Percentiles rank a stretch among this genome's conserved stretches.
Evolutionary conservation across 2,888 invertebrate genomes (phyloP).

Genomic region (Pseudococcus viburni): DNA sequence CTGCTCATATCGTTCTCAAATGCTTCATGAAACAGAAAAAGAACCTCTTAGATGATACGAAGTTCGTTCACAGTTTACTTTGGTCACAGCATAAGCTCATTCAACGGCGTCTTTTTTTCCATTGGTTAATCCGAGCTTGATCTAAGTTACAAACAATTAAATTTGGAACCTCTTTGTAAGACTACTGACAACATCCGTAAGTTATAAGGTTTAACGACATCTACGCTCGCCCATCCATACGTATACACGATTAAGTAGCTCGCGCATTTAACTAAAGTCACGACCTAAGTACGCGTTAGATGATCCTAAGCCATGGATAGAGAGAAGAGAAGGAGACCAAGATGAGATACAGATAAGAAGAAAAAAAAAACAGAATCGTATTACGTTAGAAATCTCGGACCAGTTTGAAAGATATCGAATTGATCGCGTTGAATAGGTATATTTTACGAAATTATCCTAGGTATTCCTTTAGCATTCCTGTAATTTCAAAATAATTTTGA

Average conservation of each 20-base stretch:
- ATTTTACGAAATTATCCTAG: neutral
- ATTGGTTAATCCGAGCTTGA: too few relatives aligned
- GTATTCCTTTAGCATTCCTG: too few relatives aligned
- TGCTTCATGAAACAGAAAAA: too few relatives aligned
- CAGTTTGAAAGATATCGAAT: too few relatives aligned
- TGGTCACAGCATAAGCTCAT: neutral
- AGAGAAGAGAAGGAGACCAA: neutral
- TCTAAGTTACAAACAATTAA: neutral
- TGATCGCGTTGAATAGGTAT: neutral
- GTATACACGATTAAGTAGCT: slow-evolving; percentile 17
- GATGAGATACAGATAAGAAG: too few relatives aligned
- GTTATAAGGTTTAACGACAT: neutral
- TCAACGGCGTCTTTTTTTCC: too few relatives aligned
- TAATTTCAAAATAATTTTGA: too few relatives aligned
- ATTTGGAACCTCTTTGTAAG: neutral
- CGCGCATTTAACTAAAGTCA: slow-evolving; percentile 15
- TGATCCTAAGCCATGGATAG: neutral
- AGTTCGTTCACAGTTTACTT: neutral
- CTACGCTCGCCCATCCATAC: neutral
- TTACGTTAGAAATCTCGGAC: too few relatives aligned
- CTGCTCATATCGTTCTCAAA: too few relatives aligned
- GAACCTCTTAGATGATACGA: too few relatives aligned
- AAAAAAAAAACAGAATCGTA: neutral
- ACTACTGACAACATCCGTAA: neutral
- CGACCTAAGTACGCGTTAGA: slow-evolving; percentile 3